A percentile compares a stretch with the other conserved stretches of the same genome.
Conservation (phyloP, 2,113 vertebrate genomes). For the Myrmophylax atrothorax region DNA sequence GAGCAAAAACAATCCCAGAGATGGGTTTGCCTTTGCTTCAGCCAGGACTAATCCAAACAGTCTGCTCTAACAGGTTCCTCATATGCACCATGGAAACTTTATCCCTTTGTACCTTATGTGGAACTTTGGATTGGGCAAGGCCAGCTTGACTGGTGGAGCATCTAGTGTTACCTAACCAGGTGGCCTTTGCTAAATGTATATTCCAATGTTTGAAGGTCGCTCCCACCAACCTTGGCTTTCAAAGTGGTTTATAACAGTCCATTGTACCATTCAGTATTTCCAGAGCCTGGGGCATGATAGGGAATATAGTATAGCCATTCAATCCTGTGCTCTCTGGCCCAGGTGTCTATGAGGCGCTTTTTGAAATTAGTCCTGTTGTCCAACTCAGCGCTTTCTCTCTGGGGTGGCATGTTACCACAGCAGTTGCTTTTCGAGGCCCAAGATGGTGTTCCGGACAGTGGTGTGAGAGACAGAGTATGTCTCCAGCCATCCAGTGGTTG, state of each 20-base stretch:
- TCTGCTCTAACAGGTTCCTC: neutral
- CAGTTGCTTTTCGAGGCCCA: neutral
- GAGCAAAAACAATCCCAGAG: neutral
- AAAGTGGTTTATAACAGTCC: neutral
- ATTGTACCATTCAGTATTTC: neutral
- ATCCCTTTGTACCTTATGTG: neutral
- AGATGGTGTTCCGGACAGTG: too few species aligned
- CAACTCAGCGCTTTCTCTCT: neutral
- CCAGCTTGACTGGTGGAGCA: neutral
- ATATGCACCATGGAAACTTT: neutral
- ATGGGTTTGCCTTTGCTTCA: neutral
- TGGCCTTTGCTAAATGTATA: neutral
- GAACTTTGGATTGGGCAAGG: neutral
- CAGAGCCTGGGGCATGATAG: neutral
- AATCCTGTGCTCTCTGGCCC: neutral
- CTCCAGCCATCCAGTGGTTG: too few species aligned
- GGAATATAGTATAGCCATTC: neutral
- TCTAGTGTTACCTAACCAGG: neutral
- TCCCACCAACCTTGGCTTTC: neutral
- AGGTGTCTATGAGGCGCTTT: neutral
- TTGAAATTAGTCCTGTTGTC: neutral
- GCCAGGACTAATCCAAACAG: neutral
- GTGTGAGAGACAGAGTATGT: too few species aligned
- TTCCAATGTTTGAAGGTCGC: neutral
- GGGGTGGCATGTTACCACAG: neutral